Conservation (phyloP, 2,888 invertebrate species). For the Dendrolimus pini region DNA sequence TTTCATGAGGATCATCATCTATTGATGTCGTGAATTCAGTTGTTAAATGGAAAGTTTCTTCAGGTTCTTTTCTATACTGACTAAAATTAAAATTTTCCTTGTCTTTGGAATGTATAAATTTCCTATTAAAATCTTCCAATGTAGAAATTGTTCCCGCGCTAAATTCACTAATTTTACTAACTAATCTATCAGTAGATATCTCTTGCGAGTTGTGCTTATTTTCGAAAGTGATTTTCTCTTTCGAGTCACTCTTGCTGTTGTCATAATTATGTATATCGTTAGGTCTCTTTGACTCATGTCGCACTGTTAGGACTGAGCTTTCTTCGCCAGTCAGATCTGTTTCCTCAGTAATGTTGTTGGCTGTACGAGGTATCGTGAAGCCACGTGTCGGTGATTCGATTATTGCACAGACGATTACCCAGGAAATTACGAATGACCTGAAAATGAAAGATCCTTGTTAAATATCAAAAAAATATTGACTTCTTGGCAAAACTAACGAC, state of each 20-base stretch:
- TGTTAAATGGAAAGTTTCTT: not conserved
- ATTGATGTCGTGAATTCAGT: not conserved
- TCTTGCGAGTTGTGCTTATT: constrained; percentile 4
- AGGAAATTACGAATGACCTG: constrained; percentile 50
- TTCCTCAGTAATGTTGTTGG: constrained; percentile 12
- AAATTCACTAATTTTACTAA: not conserved
- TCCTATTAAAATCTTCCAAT: not conserved
- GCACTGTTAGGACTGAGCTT: constrained; percentile 32
- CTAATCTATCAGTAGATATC: constrained; percentile 1
- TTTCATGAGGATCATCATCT: not conserved
- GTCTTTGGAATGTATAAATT: not conserved
- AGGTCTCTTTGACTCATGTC: constrained; percentile 23
- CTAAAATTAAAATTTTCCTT: not conserved
- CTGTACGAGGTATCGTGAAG: constrained; percentile 30
- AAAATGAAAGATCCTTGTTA: constrained; percentile 23
- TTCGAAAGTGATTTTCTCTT: constrained; percentile 1
- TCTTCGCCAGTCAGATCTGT: constrained; percentile 24
- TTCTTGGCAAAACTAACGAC: too few species aligned
- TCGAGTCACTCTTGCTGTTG: constrained; percentile 3
- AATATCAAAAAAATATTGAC: constrained; percentile 1
- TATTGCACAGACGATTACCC: constrained; percentile 36
- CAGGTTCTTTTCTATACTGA: not conserved
- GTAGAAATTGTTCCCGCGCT: not conserved
- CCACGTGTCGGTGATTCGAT: constrained; percentile 33
- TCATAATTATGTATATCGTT: constrained; percentile 17